Conservation (phyloP, 2,113 vertebrate species). For the Rhizomys pruinosus region DNA sequence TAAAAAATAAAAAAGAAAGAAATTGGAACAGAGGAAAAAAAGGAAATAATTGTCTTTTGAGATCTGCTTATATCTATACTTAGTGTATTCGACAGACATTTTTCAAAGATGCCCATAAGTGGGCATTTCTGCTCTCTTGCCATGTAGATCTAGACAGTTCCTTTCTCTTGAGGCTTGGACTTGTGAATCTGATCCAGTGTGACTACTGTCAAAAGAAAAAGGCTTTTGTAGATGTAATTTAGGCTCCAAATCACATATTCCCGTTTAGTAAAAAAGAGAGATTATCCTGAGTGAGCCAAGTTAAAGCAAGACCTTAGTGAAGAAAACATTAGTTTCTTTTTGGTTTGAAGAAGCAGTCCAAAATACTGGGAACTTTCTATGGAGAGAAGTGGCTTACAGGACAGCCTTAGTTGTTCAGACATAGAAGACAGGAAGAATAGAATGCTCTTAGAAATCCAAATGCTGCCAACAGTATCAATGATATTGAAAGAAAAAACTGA, state of each 20-base stretch:
- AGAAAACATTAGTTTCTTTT: neutral
- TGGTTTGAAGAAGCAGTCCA: slow-evolving; percentile 14
- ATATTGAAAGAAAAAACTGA: neutral
- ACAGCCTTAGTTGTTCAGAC: neutral
- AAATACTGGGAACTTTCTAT: neutral
- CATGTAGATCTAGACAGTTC: neutral
- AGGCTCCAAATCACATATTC: neutral
- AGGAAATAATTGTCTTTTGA: neutral
- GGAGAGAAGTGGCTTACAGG: neutral
- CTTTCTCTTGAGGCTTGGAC: neutral
- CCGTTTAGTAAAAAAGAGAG: neutral
- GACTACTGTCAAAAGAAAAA: neutral
- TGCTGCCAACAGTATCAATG: neutral
- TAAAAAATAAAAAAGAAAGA: no score
- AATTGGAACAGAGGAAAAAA: no score
- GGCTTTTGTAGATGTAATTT: neutral
- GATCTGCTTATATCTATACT: neutral
- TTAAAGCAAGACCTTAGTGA: neutral
- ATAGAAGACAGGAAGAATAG: neutral
- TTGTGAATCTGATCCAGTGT: neutral
- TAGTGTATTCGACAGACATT: neutral
- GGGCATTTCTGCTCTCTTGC: neutral
- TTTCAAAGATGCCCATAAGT: neutral
- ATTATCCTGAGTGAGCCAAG: neutral
- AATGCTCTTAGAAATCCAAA: neutral